These are phyloP conservation scores for Carterocephalus palaemon DNA, from an alignment of 2,888 invertebrate species.

Conservation along the genomic window DNA sequence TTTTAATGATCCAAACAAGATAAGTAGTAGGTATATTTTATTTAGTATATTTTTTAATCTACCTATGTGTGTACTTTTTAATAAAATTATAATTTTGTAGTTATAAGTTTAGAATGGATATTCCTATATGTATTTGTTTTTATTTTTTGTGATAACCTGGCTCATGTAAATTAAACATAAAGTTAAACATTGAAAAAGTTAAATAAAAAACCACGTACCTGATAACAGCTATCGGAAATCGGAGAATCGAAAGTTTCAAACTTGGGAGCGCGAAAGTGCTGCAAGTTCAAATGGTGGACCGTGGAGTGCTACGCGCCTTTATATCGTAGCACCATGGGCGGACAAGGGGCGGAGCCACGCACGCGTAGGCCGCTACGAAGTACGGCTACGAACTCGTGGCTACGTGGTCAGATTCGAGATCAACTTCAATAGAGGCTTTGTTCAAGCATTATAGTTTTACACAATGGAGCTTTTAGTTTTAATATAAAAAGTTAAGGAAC, in stretches of 20 bases:
- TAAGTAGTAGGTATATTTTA: too few species aligned
- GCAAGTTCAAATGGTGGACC: slow-evolving; percentile 52
- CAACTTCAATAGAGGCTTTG: slow-evolving; percentile 22
- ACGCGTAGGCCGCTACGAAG: slow-evolving; percentile 49
- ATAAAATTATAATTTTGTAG: too few species aligned
- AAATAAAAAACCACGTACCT: slow-evolving; percentile 16
- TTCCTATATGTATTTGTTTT: too few species aligned
- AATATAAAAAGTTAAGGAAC: slow-evolving; percentile 20
- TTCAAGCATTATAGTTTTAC: slow-evolving; percentile 19
- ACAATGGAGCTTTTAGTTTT: slow-evolving; percentile 22
- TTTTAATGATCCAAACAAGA: too few species aligned
- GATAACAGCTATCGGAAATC: slow-evolving; percentile 13
- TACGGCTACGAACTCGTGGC: too few species aligned
- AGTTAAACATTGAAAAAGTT: slow-evolving; percentile 9
- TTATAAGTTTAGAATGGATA: too few species aligned
- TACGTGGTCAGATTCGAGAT: slow-evolving; percentile 14
- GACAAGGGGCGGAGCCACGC: slow-evolving; percentile 66
- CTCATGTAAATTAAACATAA: slow-evolving; percentile 4
- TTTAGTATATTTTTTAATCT: too few species aligned
- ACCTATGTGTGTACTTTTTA: too few species aligned
- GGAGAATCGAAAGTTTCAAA: slow-evolving; percentile 31
- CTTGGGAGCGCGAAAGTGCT: slow-evolving; percentile 53
- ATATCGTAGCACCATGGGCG: slow-evolving; percentile 66
- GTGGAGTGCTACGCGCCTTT: slow-evolving; percentile 47
- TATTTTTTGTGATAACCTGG: slow-evolving; percentile 10